Evolutionary conservation across 1,140 invertebrate genomes (phyloP), one percentile per base, ranked within the genome.

Genomic region (Panonychus citri): DNA sequence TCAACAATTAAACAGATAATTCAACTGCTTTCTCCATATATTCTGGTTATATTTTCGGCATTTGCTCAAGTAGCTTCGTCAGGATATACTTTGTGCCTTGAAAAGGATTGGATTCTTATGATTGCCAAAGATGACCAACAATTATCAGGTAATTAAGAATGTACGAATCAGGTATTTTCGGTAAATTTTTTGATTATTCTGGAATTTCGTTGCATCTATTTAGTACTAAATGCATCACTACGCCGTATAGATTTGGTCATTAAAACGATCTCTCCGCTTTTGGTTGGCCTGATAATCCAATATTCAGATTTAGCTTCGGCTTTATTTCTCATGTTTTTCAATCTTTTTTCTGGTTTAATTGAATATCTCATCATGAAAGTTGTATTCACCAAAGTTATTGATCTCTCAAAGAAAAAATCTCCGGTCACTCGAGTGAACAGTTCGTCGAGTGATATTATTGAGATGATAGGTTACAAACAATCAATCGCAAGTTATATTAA

Each of bases 21-120:
- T 34, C 30, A 34, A 34, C 12, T 34, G 30, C 25, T 48, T 17
- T 28, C 53, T 24, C 53, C 30, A 7, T n/a, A 12, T 19, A 27
- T 28, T 17, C 28, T 54, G 30, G 25, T 54, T 19, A 17, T 42
- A 13, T 54, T 54, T 25, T 39, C 53, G 19, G 30, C 37, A 1
- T 10, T 42, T 21, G 28, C 53, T 39, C 53, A 54, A 42, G 28
- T 54, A 10, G 37, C 8, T 21, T 21, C 15, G 15, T 42, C 19
- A 17, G 53, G 53, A 15, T 54, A 54, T 30, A 21, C 53, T 24
- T n/a, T 54, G 34, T 65, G 68, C 25, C 62, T 76, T 25, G 68
- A 74, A 60, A 70, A 71, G 62, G 75, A 77, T 61, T 76, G 75
- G 75, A 68, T 76, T 48, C 67, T 75, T 28, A 71, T 73, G 25